Conservation (phyloP, 2,888 invertebrate genomes). For the Lingula anatina region DNA sequence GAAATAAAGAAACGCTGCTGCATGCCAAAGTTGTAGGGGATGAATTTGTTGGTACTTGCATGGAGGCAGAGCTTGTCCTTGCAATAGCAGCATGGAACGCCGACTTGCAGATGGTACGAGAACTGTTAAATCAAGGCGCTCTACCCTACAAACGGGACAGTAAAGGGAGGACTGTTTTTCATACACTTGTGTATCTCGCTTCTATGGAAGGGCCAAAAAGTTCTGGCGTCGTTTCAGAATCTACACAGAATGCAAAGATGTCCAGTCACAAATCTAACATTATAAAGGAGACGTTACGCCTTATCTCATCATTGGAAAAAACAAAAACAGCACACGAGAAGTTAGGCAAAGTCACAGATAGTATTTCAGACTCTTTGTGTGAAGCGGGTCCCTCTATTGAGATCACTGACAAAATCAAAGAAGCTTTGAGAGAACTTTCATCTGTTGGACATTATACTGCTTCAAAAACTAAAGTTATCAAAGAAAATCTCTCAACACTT, state of each 20-base stretch:
- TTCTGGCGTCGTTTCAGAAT: neutral
- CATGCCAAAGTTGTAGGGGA: neutral
- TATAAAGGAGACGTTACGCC: neutral
- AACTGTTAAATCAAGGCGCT: neutral
- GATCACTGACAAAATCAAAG: no score
- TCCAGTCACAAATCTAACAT: neutral
- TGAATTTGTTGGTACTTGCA: neutral
- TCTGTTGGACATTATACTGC: no score
- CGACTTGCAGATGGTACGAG: neutral
- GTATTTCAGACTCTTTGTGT: no score
- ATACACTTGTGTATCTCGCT: neutral
- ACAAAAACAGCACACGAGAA: no score
- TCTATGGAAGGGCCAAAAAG: no score
- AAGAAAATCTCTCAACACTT: no score
- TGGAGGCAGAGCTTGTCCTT: neutral
- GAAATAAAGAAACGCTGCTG: no score
- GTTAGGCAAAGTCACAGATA: no score
- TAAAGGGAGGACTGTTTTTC: neutral
- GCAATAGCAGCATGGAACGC: neutral
- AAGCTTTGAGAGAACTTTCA: no score
- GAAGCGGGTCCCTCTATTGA: no score
- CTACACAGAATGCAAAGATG: neutral
- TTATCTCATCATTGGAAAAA: no score
- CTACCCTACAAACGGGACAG: neutral
- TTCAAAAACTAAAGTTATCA: no score